Evolutionary conservation across 2,113 vertebrate species (phyloP).

Genomic region (human (Homo sapiens)): GRCh38 chr5:167287001-167287500

Average conservation of each 20-base stretch:
- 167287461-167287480: constrained; percentile 65
- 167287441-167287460: constrained; percentile 73
- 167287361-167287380: constrained; percentile 66
- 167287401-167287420: constrained; percentile 63
- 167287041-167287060: constrained; percentile 71
- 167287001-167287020: constrained; percentile 78
- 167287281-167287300: constrained; percentile 57
- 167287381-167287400: constrained; percentile 66
- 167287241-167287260: constrained; percentile 30
- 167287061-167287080: constrained; percentile 67
- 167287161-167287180: constrained; percentile 82
- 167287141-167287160: constrained; percentile 80
- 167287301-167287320: constrained; percentile 64
- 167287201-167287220: constrained; percentile 74
- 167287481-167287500: constrained; percentile 59
- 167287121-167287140: constrained; percentile 80
- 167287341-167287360: constrained; percentile 74
- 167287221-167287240: constrained; percentile 65
- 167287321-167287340: constrained; percentile 66
- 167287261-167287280: constrained; percentile 65
- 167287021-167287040: constrained; percentile 72
- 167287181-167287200: constrained; percentile 83
- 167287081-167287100: constrained; percentile 77
- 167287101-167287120: constrained; percentile 79
- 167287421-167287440: constrained; percentile 15